Evolutionary conservation across 2,888 invertebrate species (phyloP).

Genomic region (Pteria penguin): DNA sequence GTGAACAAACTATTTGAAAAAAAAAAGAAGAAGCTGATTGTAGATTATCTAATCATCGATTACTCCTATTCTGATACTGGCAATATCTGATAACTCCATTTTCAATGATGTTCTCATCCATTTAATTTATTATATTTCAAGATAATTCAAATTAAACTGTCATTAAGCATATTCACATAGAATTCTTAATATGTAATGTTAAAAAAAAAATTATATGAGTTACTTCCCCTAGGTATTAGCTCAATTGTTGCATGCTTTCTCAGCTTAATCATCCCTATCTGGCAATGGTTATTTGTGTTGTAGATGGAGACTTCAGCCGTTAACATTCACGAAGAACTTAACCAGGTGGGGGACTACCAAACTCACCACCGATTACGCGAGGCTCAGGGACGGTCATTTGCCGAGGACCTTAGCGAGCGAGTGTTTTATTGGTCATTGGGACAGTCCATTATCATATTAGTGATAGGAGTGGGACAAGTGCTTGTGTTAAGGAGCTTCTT

Average conservation of each 20-base stretch:
- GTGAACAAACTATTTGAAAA: too few species aligned
- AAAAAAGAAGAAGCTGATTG: too few species aligned
- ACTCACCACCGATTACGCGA: conserved; percentile 97
- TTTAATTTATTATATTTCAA: too few species aligned
- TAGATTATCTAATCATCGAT: too few species aligned
- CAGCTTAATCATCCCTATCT: not conserved
- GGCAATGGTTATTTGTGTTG: conserved; percentile 60
- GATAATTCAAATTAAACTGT: too few species aligned
- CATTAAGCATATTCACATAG: too few species aligned
- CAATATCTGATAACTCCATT: too few species aligned
- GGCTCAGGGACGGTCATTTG: conserved; percentile 95
- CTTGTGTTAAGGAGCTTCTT: conserved; percentile 95
- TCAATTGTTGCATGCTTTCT: not conserved
- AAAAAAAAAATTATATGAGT: too few species aligned
- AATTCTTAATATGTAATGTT: too few species aligned
- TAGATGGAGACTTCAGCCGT: conserved; percentile 96
- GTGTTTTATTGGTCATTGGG: conserved; percentile 92
- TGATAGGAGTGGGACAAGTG: conserved; percentile 94
- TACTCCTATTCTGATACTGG: too few species aligned
- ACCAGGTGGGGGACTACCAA: conserved; percentile 94
- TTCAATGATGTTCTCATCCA: too few species aligned
- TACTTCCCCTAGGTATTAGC: too few species aligned
- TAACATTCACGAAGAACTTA: conserved; percentile 93
- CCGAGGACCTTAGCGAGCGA: conserved; percentile 96
- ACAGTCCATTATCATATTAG: conserved; percentile 91